Conservation (phyloP, 2,113 vertebrate genomes). For the Morone chrysops region DNA sequence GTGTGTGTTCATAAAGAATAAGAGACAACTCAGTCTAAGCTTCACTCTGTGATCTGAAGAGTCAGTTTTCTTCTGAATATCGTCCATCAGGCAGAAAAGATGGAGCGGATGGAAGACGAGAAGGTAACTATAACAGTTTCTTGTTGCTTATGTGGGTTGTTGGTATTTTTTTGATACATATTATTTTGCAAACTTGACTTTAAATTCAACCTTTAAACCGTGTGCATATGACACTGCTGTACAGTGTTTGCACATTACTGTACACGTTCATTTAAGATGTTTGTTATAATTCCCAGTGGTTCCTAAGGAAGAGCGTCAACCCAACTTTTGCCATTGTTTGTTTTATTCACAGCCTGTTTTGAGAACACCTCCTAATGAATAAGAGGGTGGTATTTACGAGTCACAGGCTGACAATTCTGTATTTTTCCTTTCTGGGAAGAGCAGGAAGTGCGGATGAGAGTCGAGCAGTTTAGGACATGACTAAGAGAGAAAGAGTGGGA, state of each 20-base stretch:
- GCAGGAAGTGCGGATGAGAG: neutral
- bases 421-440: constrained; percentile 72
- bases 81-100: constrained; percentile 47
- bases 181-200: neutral
- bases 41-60: neutral
- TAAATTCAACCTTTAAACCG: neutral
- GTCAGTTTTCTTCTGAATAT: neutral
- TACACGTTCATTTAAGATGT: neutral
- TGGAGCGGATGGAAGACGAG: constrained; percentile 80
- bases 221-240: neutral
- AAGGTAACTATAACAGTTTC: constrained; percentile 68
- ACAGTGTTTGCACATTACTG: neutral
- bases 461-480: constrained; percentile 40
- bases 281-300: neutral
- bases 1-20: neutral
- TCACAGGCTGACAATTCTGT: constrained; percentile 46
- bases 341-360: constrained; percentile 10
- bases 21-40: neutral
- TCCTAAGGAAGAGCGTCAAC: constrained; percentile 2
- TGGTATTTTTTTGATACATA: neutral
- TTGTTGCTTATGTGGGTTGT: neutral
- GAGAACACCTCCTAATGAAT: constrained; percentile 27
- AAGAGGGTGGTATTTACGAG: constrained; percentile 29
- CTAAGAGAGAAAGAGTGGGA: constrained; percentile 21
- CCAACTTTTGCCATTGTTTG: constrained; percentile 1